Evolutionary conservation across 2,113 vertebrate genomes (phyloP), one percentile per base, ranked within the genome.

Genomic region (Xyrauchen texanus): DNA sequence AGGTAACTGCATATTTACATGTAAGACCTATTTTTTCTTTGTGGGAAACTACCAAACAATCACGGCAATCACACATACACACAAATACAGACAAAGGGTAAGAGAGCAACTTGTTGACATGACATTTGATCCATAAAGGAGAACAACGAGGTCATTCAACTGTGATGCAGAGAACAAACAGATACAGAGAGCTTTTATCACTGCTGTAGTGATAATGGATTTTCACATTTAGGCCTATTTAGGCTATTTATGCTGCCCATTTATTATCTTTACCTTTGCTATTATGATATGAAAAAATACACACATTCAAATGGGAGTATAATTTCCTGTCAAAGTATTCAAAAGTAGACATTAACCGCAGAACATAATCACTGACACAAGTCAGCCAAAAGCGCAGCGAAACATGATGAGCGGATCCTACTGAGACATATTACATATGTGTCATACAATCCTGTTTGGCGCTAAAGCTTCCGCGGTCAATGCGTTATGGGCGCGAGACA

Each of bases 1-100:
- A 8, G 5, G 44, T 44, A 52, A 69, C 68, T 52, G 16, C 15
- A 45, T 13, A 58, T 65, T 77, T 58, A 12, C 12, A 55, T 46
- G 4, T 57, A 62, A 55, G 60, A 67, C 60, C 44, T 52, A 77
- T 77, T 77, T 81, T 42, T 45, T 82, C 15, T 69, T 49, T 66
- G 65, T 55, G 13, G 42, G 9, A 69, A 57, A 73, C 15, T 42
- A 8, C 57, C 2, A 63, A 58, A 15, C 61, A 60, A 4, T 15
- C 3, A 46, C 21, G 11, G n/a, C 15, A 7, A 10, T 45, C 9
- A 21, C 51, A 66, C 46, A 76, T 58, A 70, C 55, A 77, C 46
- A 62, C 63, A 42, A 44, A 61, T 13, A 45, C 53, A n/a, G 15
- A 44, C 34, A 57, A 49, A 45, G 7, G 52, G 11, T 2, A 42